A percentile compares a stretch with the other conserved stretches of the same genome.
These are phyloP conservation scores for Hylaeus volcanicus DNA, from an alignment of 1,140 invertebrate species.

Conservation along the genomic window DNA sequence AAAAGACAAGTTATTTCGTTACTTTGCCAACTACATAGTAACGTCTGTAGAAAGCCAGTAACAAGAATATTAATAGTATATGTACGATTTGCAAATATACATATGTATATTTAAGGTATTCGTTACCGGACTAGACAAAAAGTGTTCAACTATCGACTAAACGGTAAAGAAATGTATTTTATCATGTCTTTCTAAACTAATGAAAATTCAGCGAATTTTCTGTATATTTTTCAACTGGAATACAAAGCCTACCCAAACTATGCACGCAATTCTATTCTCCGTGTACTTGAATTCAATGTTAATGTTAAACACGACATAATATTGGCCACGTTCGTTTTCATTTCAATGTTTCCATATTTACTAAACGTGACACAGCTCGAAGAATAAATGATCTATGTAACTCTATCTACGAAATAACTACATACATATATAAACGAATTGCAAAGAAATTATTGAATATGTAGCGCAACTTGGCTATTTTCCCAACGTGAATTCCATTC, in stretches of 20 bases:
- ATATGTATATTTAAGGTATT: constrained; percentile 1
- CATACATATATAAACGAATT: not conserved
- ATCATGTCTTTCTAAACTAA: not conserved
- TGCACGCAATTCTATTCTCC: not conserved
- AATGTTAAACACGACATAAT: not conserved
- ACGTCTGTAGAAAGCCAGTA: not conserved
- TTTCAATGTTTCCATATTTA: not conserved
- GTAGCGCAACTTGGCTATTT: not conserved
- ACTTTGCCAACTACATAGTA: not conserved
- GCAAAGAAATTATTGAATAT: not conserved
- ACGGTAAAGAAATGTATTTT: constrained; percentile 17
- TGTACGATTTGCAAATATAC: too few species aligned
- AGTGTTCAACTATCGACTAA: constrained; percentile 23
- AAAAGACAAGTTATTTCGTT: constrained; percentile 19
- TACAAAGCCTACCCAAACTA: too few species aligned
- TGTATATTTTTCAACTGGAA: not conserved
- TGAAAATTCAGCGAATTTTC: not conserved
- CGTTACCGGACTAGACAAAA: constrained; percentile 5
- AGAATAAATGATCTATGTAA: not conserved
- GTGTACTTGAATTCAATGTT: not conserved
- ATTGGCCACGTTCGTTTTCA: not conserved
- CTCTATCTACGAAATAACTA: not conserved
- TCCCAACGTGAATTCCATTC: not conserved
- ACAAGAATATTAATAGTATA: not conserved
- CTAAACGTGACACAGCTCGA: not conserved